Evolutionary conservation across 2,797 vertebrate species (phyloP), one percentile per base, ranked within the genome.

Genomic region (Rhadinocentrus ornatus): DNA sequence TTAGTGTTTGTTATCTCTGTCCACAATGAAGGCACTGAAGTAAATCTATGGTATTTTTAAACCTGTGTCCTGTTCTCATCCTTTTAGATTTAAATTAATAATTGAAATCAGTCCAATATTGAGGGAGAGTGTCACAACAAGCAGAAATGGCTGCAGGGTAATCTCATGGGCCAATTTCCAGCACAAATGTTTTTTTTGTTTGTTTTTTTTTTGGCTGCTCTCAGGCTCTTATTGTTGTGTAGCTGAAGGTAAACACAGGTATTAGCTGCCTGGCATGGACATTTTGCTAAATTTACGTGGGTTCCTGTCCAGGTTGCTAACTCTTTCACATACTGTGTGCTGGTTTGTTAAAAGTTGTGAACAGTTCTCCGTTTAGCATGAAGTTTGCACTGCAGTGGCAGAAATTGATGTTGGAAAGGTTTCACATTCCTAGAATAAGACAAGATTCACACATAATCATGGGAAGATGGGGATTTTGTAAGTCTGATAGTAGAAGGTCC

Each of bases 371-470:
- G 20, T 48, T 48, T 10, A 48, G 46, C 46, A 4, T 48, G 20
- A 16, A n/a, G 46, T 22, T 48, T 22, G 20, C 8, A n/a, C 10
- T 20, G 44, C 6, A n/a, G 44, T 20, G 6, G 44, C 44, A 46
- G 20, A 20, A 20, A 10, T 10, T 26, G 32, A 27, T 50, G 31
- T 13, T 31, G 37, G 20, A 57, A 57, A 69, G 66, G 37, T 69
- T 60, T 57, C 44, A 53, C 44, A 52, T 59, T 69, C 44, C 57
- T 31, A 48, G 29, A 50, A 31, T 63, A 63, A 50, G 58, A 55
- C 56, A 24, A 56, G 59, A 44, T 55, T n/a, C 57, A 20, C 3
- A 37, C 46, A n/a, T 48, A 12, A 22, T 11, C n/a, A 50, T 50
- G 22, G 48, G 18, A 20, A 46, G 18, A 16, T 46, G 44, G 20